Base-by-base conservation (phyloP, 2,113 vertebrate species). In the Pongo abelii region DNA sequence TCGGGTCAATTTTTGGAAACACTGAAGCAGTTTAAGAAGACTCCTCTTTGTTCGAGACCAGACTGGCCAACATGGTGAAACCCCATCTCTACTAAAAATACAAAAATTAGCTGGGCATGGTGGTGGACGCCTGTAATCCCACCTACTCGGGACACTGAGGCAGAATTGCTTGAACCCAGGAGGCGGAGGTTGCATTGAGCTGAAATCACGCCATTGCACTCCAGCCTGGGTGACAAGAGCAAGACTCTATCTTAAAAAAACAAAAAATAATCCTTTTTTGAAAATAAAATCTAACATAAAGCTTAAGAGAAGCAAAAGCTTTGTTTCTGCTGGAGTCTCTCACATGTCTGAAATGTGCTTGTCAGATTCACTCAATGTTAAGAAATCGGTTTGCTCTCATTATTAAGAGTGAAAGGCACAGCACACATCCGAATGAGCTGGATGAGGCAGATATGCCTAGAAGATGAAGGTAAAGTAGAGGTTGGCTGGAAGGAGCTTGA, bases 201-300 rank as follows among this genome's bases (percentile, higher is more conserved):
- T 55, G 52, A 55, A 20, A 55, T 55, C 18, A 18, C 0, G 18
- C 18, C 52, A 6, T 8, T 20, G 52, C 52, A 55, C 52, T 20
- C 18, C 52, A 55, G 2, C 18, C 18, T 55, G 52, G 52, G 18
- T 0, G 0, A 55, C 52, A 55, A 55, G 52, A 55, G 18, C 18
- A 20, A 55, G 18, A 55, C 52, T 55, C 52, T 20, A 6, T 20
- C 18, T 55, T 20, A 52, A 52, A 52, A 52, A 18, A 55, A 2
- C 18, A 55, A 83, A 74, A 38, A 97, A 86, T 16, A 84, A 13
- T 91, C 70, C 25, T 94, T 64, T 10, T 67, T 69, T 84, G 72
- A 93, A 48, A 83, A 77, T 70, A 22, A 94, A 89, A 87, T 84
- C 40, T 75, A 72, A 55, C 30, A 79, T 86, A 90, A 83, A 9